Percentiles rank a stretch among this genome's conserved stretches.
These are phyloP conservation scores for Aplodontia rufa DNA, from an alignment of 2,113 vertebrate genomes.

Conservation along the genomic window DNA sequence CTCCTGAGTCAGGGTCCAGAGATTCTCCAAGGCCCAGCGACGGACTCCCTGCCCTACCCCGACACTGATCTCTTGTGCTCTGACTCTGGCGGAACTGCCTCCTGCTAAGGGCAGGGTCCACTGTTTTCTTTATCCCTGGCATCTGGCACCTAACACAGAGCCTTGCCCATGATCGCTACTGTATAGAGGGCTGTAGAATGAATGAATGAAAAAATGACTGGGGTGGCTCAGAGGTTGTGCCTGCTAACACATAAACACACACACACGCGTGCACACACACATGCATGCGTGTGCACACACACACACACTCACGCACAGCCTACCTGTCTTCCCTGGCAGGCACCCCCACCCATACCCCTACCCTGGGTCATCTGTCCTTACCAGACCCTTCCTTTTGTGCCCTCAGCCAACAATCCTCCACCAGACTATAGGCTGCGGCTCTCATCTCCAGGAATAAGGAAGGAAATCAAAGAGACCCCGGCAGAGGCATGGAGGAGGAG, in stretches of 20 bases:
- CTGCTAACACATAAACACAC: not conserved
- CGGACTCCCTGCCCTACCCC: not conserved
- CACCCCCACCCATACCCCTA: not conserved
- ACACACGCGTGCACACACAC: too few relatives aligned
- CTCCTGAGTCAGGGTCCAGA: not conserved
- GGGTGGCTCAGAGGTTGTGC: not conserved
- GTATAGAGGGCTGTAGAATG: not conserved
- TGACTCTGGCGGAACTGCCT: not conserved
- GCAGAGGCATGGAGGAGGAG: not conserved
- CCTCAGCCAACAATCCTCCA: not conserved
- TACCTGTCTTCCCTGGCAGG: not conserved
- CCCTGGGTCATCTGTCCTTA: not conserved
- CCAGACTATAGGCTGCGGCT: accelerated
- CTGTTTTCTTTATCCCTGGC: not conserved
- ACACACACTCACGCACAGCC: not conserved
- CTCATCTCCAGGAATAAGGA: not conserved
- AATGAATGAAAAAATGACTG: not conserved
- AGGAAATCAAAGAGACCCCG: not conserved
- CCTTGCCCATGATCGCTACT: not conserved
- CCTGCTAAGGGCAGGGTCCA: not conserved
- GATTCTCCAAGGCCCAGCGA: not conserved
- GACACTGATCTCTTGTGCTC: accelerated
- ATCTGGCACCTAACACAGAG: not conserved
- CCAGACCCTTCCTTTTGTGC: not conserved
- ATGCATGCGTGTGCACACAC: not conserved